Evolutionary conservation across 2,888 invertebrate species (phyloP).

Genomic region (Morpho deidamia): DNA sequence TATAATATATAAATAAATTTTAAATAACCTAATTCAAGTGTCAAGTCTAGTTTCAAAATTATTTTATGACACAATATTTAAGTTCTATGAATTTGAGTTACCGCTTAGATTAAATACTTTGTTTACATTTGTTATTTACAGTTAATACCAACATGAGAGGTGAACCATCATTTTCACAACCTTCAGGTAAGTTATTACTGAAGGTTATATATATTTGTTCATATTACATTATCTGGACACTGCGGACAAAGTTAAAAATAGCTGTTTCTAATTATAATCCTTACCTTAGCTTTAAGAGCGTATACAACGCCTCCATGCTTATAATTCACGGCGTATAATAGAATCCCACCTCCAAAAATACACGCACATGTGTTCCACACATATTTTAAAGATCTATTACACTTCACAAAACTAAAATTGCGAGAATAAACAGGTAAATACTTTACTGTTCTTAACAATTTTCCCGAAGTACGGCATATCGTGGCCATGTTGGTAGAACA

Average conservation of each 20-base stretch:
- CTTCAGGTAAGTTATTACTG: no score
- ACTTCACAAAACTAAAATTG: constrained; percentile 51
- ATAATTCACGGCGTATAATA: constrained; percentile 54
- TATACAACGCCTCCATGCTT: constrained; percentile 55
- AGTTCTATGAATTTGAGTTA: no score
- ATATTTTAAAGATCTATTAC: constrained; percentile 46
- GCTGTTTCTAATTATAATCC: constrained; percentile 25
- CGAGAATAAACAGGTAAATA: constrained; percentile 47
- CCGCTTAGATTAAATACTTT: constrained; percentile 1
- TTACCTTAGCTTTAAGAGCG: constrained; percentile 73
- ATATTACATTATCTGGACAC: background rate
- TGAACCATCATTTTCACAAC: background rate
- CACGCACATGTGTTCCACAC: constrained; percentile 61
- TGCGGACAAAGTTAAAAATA: constrained; percentile 15
- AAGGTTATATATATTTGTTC: no score
- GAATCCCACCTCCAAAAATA: constrained; percentile 58
- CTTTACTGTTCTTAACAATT: constrained; percentile 63
- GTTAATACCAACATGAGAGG: constrained; percentile 15
- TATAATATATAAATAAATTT: no score
- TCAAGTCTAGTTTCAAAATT: no score
- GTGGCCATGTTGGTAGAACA: constrained; percentile 75
- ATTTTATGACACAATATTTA: no score
- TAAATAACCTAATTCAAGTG: no score
- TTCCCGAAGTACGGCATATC: constrained; percentile 58
- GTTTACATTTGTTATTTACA: constrained; percentile 13